Evolutionary conservation across 2,113 vertebrate genomes (phyloP).

Genomic region (Chaetodon trifascialis): DNA sequence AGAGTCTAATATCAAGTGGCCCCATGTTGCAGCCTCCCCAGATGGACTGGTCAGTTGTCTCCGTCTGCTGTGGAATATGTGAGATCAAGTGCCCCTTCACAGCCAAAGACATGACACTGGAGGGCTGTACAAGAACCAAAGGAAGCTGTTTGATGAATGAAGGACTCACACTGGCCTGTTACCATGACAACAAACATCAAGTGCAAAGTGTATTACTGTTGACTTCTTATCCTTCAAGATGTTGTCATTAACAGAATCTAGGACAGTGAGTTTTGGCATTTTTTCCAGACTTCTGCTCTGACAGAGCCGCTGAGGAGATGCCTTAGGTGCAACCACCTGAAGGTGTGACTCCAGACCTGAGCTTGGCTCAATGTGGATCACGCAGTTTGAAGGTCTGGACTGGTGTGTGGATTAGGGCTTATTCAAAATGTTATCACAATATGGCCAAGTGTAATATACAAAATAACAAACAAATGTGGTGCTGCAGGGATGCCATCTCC

Average conservation of each 20-base stretch:
- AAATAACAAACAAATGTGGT: too few species aligned
- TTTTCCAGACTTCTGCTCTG: background rate
- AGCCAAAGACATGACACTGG: slow-evolving; percentile 37
- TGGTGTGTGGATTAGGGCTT: too few species aligned
- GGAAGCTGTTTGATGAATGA: slow-evolving; percentile 47
- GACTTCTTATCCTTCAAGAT: slow-evolving; percentile 28
- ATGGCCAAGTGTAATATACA: too few species aligned
- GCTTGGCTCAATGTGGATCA: background rate
- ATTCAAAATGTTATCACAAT: too few species aligned
- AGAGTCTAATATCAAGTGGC: slow-evolving; percentile 21
- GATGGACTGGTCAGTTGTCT: slow-evolving; percentile 40
- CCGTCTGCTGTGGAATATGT: slow-evolving; percentile 20
- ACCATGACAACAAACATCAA: slow-evolving; percentile 60
- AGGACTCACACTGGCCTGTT: slow-evolving; percentile 43
- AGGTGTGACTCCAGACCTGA: background rate
- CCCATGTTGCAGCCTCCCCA: slow-evolving; percentile 6
- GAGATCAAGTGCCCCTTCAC: slow-evolving; percentile 43
- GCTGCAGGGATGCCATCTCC: too few species aligned
- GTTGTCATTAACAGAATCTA: slow-evolving; percentile 10
- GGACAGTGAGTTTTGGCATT: background rate
- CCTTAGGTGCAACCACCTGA: background rate
- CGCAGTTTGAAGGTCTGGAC: background rate
- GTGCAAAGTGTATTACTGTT: slow-evolving; percentile 42
- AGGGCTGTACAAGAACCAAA: slow-evolving; percentile 19
- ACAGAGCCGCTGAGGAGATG: background rate